Base-by-base conservation (phyloP, 2,113 vertebrate species). In the Mustelus asterias region DNA sequence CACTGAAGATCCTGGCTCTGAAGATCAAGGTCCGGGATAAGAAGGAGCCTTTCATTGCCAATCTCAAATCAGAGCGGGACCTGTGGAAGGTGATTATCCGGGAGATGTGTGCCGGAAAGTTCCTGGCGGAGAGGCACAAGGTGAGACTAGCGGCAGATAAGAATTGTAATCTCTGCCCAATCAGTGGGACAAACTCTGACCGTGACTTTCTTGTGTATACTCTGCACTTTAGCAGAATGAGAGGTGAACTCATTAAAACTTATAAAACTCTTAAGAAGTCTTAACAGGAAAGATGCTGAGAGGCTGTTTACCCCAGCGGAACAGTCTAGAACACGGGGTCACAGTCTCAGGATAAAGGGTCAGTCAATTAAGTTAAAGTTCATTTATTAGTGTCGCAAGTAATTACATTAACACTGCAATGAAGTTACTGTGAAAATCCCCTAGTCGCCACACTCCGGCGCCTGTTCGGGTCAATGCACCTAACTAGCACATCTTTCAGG, bases 61-160 rank as follows among this genome's bases (percentile, higher is more conserved):
- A 95, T 67, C 96, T 96, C 37, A 76, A 78, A 69, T n/a, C 90
- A 10, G 96, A 96, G 2, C 67, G 96, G 22, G 96, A 96, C 70
- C 90, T 96, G 65, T 96, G 96, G 96, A 69, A 95, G 65, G 58
- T 96, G 41, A 48, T 78, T 2, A n/a, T 96, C 65, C 63, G 70
- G 48, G 96, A 96, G 96, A 72, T 95, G 96, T 33, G 60, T 20
- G 86, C 90, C 0, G 96, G 96, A 0, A 95, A 95, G 69, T n/a
- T 63, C 24, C 86, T 94, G 37, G 89, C 96, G 0, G 65, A 96
- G 6, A 54, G 90, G 26, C 96, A 96, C 89, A 96, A 96, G 96
- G 96, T 94, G 88, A 70, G 89, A 63, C 4, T 29, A 1, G 14
- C 8, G 89, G 18, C 16, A 20, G 80, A 2, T 18, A 37, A 37